A percentile compares a stretch with the other conserved stretches of the same genome.
Evolutionary conservation across 2,113 vertebrate genomes (phyloP).

Genomic region (Anarrhichthys ocellatus): DNA sequence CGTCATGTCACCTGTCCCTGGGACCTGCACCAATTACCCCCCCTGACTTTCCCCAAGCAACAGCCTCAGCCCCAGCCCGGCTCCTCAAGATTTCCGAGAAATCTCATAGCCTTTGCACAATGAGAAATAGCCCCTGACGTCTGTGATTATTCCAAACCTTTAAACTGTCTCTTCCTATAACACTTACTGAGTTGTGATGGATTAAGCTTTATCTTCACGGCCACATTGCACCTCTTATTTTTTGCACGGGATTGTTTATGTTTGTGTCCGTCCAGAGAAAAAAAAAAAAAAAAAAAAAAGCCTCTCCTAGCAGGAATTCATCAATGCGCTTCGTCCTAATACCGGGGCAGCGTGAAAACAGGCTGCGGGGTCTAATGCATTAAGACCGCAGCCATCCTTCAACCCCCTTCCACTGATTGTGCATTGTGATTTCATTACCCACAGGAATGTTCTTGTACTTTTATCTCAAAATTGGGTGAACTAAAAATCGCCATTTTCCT

Average conservation of each 20-base stretch:
- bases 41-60: constrained; percentile 28
- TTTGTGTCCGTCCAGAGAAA: constrained; percentile 55
- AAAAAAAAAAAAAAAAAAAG: constrained; percentile 35
- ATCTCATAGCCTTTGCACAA: constrained; percentile 44
- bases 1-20: constrained; percentile 39
- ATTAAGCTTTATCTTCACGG: constrained; percentile 75
- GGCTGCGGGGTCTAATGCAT: constrained; percentile 68
- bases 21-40: constrained; percentile 37
- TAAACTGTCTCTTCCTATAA: constrained; percentile 78
- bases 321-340: constrained; percentile 61
- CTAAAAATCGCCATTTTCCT: constrained; percentile 63
- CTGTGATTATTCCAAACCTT: constrained; percentile 80
- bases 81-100: constrained; percentile 58
- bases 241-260: constrained; percentile 70
- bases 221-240: constrained; percentile 71
- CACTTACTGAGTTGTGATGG: constrained; percentile 73
- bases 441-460: constrained; percentile 47
- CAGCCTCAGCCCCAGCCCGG: constrained; percentile 19
- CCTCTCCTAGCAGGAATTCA: constrained; percentile 61
- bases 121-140: constrained; percentile 76
- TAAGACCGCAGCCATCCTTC: constrained; percentile 61
- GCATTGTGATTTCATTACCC: constrained; percentile 74
- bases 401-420: constrained; percentile 49
- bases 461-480: constrained; percentile 51
- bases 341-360: constrained; percentile 44